Evolutionary conservation across 1,140 invertebrate species (phyloP).

Genomic region (Euwallacea fornicatus): DNA sequence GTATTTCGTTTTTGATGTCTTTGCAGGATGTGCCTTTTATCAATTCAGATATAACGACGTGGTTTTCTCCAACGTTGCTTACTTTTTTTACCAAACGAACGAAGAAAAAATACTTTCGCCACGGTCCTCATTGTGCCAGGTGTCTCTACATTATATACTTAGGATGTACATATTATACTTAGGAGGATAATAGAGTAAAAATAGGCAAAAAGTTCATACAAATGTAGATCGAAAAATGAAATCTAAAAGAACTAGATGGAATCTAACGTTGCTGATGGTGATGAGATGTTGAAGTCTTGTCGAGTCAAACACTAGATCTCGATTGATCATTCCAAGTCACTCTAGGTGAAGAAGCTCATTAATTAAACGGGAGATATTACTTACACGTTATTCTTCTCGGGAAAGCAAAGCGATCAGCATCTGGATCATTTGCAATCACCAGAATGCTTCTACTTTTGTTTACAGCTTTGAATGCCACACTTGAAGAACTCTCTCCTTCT

Average conservation of each 20-base stretch:
- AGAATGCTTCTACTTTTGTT: constrained; percentile 68
- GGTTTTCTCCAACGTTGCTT: not conserved
- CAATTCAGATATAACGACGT: not conserved
- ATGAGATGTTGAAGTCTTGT: no score
- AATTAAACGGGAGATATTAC: constrained; percentile 31
- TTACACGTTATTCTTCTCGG: constrained; percentile 68
- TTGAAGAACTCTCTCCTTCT: constrained; percentile 86
- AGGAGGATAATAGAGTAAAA: no score
- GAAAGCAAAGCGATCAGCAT: constrained; percentile 94
- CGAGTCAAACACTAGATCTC: no score
- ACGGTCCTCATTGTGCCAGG: no score
- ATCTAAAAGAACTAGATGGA: no score
- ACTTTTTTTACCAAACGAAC: no score
- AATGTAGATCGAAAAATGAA: no score
- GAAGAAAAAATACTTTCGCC: no score
- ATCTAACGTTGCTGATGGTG: no score
- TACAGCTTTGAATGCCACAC: constrained; percentile 84
- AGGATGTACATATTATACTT: no score
- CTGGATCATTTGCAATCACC: constrained; percentile 98
- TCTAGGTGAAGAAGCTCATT: not conserved
- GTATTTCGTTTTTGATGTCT: not conserved
- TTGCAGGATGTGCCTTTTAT: not conserved
- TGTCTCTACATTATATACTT: no score
- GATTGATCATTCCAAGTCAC: not conserved
- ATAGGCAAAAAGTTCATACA: no score